A percentile compares a stretch with the other conserved stretches of the same genome.
phyloP scores from a whole-genome alignment of 2,888 invertebrate species.

The Agrochola lota region DNA sequence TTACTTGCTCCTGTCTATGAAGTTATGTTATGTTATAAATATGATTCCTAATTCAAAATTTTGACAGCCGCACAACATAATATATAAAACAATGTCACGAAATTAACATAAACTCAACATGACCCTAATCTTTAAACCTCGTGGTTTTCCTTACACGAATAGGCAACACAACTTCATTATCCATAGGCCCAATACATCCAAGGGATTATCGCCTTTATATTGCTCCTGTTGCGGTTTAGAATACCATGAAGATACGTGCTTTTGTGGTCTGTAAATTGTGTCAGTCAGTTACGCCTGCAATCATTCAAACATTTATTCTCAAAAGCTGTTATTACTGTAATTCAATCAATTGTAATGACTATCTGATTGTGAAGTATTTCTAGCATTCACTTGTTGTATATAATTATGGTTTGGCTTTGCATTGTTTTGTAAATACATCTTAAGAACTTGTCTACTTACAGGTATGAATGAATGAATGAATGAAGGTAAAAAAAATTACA shows the following conservation, averaged over 20 bases:
- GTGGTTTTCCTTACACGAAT: conserved; percentile 36
- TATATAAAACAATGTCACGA: conserved; percentile 4
- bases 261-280: conserved; percentile 1
- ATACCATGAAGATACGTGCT: neutral
- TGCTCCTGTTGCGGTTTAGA: neutral
- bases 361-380: neutral
- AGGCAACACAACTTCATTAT: neutral
- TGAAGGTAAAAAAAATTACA: too few species aligned
- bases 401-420: conserved; percentile 1
- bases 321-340: conserved; percentile 42
- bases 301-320: conserved; percentile 11
- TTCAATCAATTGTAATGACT: conserved; percentile 26
- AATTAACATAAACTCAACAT: conserved; percentile 17
- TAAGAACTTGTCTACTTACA: neutral
- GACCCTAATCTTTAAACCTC: conserved; percentile 32
- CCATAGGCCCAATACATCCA: neutral
- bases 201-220: neutral
- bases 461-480: too few species aligned
- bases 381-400: conserved; percentile 2
- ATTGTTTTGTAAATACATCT: neutral
- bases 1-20: too few species aligned
- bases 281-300: conserved; percentile 14
- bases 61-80: neutral
- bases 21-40: neutral
- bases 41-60: neutral